These are phyloP conservation scores for Dicerorhinus sumatrensis DNA, from an alignment of 2,113 vertebrate genomes.

Conservation along the genomic window DNA sequence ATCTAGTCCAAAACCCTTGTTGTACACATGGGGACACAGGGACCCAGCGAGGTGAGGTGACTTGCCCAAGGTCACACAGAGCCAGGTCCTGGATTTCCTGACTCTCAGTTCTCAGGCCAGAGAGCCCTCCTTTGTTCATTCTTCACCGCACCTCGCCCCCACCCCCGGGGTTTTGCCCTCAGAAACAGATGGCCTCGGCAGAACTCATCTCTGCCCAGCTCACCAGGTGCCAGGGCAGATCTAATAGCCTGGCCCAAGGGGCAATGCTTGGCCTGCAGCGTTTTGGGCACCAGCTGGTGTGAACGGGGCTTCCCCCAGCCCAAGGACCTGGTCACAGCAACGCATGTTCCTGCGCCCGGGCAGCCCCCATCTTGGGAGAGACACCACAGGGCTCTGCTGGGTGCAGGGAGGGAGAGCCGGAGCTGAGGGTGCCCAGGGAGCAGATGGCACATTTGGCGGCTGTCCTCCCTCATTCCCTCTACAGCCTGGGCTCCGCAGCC, in stretches of 20 bases:
- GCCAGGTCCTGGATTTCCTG: neutral
- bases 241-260: neutral
- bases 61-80: neutral
- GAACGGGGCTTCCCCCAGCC: neutral
- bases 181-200: conserved; percentile 55
- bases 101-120: neutral
- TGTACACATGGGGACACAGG: neutral
- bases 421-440: neutral
- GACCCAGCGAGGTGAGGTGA: neutral
- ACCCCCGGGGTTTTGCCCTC: neutral
- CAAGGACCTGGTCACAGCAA: neutral
- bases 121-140: neutral
- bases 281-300: neutral
- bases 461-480: neutral
- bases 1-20: neutral
- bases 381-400: neutral
- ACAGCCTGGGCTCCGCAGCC: neutral
- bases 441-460: neutral
- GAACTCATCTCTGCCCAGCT: neutral
- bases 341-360: neutral
- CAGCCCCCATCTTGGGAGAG: neutral
- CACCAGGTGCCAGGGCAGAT: neutral
- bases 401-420: neutral
- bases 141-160: too few species aligned
- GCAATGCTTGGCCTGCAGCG: neutral